Conservation (phyloP, 2,888 invertebrate species). For the Agrochola circellaris region DNA sequence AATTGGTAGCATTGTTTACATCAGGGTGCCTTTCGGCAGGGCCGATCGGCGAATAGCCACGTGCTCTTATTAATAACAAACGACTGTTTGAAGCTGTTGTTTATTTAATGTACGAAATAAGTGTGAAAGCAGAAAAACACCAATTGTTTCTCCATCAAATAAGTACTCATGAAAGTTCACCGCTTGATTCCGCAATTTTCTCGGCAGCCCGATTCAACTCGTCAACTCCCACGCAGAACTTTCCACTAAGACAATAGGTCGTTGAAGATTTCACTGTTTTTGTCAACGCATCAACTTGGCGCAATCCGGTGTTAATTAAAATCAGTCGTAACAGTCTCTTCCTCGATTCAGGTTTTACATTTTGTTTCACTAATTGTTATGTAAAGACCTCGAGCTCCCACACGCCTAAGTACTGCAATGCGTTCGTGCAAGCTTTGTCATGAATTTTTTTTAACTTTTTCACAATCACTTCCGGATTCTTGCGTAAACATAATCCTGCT, state of each 20-base stretch:
- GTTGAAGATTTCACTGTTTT: constrained; percentile 89
- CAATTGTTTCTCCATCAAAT: constrained; percentile 61
- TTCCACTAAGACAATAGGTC: constrained; percentile 86
- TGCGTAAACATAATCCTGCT: constrained; percentile 57
- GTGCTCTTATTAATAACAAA: constrained; percentile 31
- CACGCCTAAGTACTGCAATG: constrained; percentile 58
- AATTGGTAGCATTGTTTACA: constrained; percentile 66
- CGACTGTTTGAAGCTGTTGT: constrained; percentile 21
- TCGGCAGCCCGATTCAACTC: constrained; percentile 74
- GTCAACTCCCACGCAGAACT: constrained; percentile 85
- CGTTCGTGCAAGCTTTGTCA: constrained; percentile 57
- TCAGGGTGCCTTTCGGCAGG: constrained; percentile 28
- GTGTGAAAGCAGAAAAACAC: constrained; percentile 51
- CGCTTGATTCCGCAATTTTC: constrained; percentile 82
- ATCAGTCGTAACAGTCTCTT: constrained; percentile 79
- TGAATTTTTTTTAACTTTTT: constrained; percentile 57
- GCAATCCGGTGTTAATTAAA: constrained; percentile 81
- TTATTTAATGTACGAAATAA: constrained; percentile 51
- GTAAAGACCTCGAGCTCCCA: constrained; percentile 71
- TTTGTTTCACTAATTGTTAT: constrained; percentile 71
- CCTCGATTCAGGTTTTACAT: constrained; percentile 74
- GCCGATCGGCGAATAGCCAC: constrained; percentile 47
- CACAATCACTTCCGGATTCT: constrained; percentile 59
- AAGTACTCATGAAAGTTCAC: constrained; percentile 72
- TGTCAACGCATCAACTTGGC: constrained; percentile 81